phyloP scores from a whole-genome alignment of 2,797 vertebrate genomes.

The Enteromius mattozi region DNA sequence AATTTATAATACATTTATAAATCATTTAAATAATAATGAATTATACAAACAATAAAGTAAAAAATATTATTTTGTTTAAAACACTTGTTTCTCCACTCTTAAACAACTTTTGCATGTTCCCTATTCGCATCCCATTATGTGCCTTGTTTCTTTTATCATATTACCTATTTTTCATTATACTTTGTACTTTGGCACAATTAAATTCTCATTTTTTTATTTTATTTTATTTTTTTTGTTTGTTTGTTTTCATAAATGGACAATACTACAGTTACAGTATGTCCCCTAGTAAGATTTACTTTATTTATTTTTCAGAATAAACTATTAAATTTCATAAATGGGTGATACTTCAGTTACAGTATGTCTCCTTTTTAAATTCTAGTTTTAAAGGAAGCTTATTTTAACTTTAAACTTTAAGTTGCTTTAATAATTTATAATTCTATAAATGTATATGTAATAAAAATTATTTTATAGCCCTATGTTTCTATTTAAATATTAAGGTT shows the following conservation, averaged over 20 bases:
- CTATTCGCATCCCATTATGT: too few species aligned
- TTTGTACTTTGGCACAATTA: neutral
- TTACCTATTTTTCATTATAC: neutral
- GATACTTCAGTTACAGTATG: too few species aligned
- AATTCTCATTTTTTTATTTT: neutral
- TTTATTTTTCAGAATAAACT: too few species aligned
- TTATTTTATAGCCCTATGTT: too few species aligned
- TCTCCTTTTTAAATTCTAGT: neutral
- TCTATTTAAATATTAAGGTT: too few species aligned
- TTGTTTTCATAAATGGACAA: neutral
- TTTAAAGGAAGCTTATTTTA: neutral
- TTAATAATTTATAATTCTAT: too few species aligned
- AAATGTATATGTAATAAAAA: too few species aligned
- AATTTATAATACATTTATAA: neutral
- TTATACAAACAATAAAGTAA: neutral
- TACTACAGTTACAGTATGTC: neutral
- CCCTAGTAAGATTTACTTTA: neutral
- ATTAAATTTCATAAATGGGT: too few species aligned
- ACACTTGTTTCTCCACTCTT: neutral
- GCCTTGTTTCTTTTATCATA: neutral
- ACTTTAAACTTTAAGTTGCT: neutral
- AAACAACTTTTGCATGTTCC: neutral
- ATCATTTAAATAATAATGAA: neutral
- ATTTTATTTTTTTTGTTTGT: too few species aligned
- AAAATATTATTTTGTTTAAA: neutral